Evolutionary conservation across 2,113 vertebrate genomes (phyloP), one percentile per base, ranked within the genome.

Genomic region (Nibea coibor): DNA sequence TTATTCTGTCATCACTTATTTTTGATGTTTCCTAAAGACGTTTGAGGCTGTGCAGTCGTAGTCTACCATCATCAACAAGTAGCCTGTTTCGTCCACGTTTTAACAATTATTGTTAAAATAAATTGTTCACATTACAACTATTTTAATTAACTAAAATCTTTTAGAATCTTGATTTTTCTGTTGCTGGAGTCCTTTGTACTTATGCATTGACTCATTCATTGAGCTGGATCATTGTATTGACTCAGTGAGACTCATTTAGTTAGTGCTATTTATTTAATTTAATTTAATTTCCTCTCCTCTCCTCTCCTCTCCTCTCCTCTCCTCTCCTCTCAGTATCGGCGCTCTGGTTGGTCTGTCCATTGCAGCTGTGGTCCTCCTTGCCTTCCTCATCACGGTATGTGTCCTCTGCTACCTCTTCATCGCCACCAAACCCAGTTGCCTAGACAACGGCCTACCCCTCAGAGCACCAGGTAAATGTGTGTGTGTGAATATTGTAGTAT

Each of bases 341-440:
- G 97, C 97, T 4, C 96, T 98, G 0, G 92, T 97, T 68, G 98
- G 97, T 84, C 94, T 99, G 74, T 98, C 97, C 2, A 93, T 97
- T 72, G 98, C 97, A 28, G 97, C 96, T 0, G 95, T 97, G 43
- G 96, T 98, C 62, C 96, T 98, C 31, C 95, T 98, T 83, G 96
- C 96, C 75, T 98, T 98, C 87, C 88, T 98, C 72, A 93, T 98
- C 91, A 98, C 97, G 0, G 96, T 96, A 5, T 98, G 96, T 86
- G 96, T 97, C 78, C 96, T 99, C 65, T 98, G 97, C 87, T 97
- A 97, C 78, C 95, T 99, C 91, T 98, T 99, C 87, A 95, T 99
- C 81, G 95, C 94, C 87, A 96, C 95, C 24, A 98, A 99, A 85
- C 97, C 97, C 74, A 94, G 92, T 86, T 96, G 95, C 59, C 85